A percentile compares a stretch with the other conserved stretches of the same genome.
Conservation (phyloP, 1,140 invertebrate genomes). For the Macrobrachium rosenbergii region DNA sequence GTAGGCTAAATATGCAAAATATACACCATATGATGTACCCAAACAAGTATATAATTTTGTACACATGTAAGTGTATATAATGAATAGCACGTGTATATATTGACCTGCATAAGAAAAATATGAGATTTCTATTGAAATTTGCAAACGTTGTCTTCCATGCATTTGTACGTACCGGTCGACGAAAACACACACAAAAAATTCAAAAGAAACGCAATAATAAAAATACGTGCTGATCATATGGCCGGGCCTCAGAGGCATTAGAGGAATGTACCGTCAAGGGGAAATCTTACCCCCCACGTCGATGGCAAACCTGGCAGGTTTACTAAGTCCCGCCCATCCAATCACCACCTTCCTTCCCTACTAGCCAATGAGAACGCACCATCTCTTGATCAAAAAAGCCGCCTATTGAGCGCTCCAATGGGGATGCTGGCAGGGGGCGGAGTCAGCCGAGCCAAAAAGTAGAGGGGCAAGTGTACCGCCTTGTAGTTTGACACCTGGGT, state of each 20-base stretch:
- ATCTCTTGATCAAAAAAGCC: conserved; percentile 39
- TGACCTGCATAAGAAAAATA: too few species aligned
- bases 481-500: conserved; percentile 63
- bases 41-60: background rate
- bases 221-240: conserved; percentile 53
- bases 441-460: conserved; percentile 50
- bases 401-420: conserved; percentile 27
- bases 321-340: conserved; percentile 28
- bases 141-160: too few species aligned
- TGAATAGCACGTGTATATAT: too few species aligned
- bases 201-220: conserved; percentile 48
- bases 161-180: too few species aligned
- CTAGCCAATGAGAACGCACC: background rate
- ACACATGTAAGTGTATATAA: background rate
- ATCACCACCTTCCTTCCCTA: background rate
- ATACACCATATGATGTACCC: too few species aligned
- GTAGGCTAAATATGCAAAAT: too few species aligned
- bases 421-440: conserved; percentile 30
- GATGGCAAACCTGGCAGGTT: conserved; percentile 29
- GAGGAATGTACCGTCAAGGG: conserved; percentile 46
- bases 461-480: conserved; percentile 46
- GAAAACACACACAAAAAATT: conserved; percentile 3
- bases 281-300: conserved; percentile 47
- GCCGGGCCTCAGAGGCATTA: conserved; percentile 28
- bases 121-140: background rate